phyloP scores from a whole-genome alignment of 2,888 invertebrate species.

The Eurytoma adleriae region DNA sequence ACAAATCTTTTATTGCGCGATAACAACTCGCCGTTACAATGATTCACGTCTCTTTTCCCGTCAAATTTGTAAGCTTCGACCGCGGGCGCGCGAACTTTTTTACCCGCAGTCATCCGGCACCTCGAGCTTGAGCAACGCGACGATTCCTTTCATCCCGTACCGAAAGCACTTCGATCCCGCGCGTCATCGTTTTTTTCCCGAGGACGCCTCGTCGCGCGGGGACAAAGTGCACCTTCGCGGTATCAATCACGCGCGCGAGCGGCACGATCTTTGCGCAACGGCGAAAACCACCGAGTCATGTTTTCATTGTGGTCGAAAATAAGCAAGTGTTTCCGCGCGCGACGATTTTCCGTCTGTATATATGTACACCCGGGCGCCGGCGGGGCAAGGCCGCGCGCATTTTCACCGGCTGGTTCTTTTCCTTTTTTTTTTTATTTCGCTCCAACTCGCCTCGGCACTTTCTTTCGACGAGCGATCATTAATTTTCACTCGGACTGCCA shows the following conservation, averaged over 20 bases:
- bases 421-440: background rate
- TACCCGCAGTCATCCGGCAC: too few relatives aligned
- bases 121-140: too few relatives aligned
- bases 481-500: conserved; percentile 35
- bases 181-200: background rate
- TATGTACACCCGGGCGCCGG: background rate
- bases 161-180: background rate
- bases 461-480: conserved; percentile 29
- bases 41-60: too few relatives aligned
- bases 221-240: conserved; percentile 24
- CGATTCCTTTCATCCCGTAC: too few relatives aligned
- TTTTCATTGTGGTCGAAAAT: conserved; percentile 41
- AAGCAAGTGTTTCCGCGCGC: conserved; percentile 39
- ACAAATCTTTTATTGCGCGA: too few relatives aligned
- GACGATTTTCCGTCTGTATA: background rate
- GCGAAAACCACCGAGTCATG: conserved; percentile 45
- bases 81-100: too few relatives aligned
- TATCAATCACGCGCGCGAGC: conserved; percentile 28
- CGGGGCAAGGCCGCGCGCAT: conserved; percentile 16
- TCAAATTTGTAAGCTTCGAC: too few relatives aligned
- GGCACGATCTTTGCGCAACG: conserved; percentile 3
- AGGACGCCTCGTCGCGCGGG: background rate
- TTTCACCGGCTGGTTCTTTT: conserved; percentile 16
- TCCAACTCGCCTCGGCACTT: conserved; percentile 11
- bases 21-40: too few relatives aligned